These are phyloP conservation scores for Amiota mariae DNA, from an alignment of 2,888 invertebrate genomes.

Conservation along the genomic window DNA sequence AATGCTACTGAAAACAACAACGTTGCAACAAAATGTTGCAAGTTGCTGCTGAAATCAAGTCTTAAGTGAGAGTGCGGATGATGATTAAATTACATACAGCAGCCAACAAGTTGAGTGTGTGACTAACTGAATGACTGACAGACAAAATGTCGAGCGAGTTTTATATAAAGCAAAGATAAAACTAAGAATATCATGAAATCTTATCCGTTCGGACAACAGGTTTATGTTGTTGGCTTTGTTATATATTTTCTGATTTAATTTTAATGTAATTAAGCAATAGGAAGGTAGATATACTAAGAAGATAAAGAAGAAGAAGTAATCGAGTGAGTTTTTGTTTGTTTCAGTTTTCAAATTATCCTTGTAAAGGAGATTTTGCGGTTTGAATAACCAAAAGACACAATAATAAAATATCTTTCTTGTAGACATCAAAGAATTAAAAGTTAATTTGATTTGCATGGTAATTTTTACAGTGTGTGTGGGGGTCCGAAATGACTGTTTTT, in stretches of 20 bases:
- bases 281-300: no score
- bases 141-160: neutral
- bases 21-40: neutral
- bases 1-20: no score
- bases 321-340: no score
- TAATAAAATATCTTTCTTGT: neutral
- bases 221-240: neutral
- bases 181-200: neutral
- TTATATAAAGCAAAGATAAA: neutral
- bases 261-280: neutral
- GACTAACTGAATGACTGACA: neutral
- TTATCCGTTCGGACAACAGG: neutral
- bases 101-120: neutral
- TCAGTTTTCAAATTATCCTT: neutral
- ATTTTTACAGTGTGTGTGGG: no score
- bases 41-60: neutral
- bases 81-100: slow-evolving; percentile 10
- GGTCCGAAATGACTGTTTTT: neutral
- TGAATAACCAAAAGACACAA: neutral
- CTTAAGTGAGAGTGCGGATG: slow-evolving; percentile 12
- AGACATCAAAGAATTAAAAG: neutral
- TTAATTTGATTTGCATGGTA: neutral
- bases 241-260: neutral
- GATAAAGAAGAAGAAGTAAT: no score
- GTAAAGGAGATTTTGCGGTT: neutral